phyloP scores from a whole-genome alignment of 2,797 vertebrate genomes.

The Pipistrellus pipistrellus region DNA sequence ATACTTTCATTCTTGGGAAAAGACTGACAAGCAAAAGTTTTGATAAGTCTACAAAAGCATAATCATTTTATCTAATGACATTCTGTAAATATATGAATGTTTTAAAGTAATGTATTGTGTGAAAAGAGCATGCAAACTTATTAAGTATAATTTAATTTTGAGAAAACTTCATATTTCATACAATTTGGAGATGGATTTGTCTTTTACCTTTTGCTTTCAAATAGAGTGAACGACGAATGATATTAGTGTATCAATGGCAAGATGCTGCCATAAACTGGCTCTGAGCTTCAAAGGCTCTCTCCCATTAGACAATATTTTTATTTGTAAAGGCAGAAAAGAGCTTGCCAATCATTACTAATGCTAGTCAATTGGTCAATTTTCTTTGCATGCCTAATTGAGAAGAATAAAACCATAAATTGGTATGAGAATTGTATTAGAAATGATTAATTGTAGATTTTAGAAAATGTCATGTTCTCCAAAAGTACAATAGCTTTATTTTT shows the following conservation, averaged over 20 bases:
- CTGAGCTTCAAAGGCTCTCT: neutral
- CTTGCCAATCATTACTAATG: neutral
- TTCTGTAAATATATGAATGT: neutral
- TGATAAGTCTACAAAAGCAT: neutral
- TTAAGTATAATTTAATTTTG: slow-evolving; percentile 4
- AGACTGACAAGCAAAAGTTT: neutral
- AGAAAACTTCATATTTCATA: neutral
- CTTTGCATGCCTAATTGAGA: neutral
- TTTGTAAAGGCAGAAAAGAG: neutral
- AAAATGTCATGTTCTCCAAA: neutral
- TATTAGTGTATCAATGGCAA: neutral
- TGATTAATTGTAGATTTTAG: neutral
- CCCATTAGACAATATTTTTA: neutral
- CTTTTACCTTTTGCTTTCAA: neutral
- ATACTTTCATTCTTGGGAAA: neutral
- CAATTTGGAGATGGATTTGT: neutral
- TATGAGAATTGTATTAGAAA: neutral
- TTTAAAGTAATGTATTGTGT: slow-evolving; percentile 1
- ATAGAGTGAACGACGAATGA: neutral
- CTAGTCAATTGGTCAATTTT: slow-evolving; percentile 28
- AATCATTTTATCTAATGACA: neutral
- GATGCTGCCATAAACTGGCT: neutral
- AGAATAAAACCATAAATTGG: neutral
- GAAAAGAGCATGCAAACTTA: neutral
- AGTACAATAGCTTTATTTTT: neutral